phyloP scores from a whole-genome alignment of 2,888 invertebrate genomes.

The Chloromyia formosa region DNA sequence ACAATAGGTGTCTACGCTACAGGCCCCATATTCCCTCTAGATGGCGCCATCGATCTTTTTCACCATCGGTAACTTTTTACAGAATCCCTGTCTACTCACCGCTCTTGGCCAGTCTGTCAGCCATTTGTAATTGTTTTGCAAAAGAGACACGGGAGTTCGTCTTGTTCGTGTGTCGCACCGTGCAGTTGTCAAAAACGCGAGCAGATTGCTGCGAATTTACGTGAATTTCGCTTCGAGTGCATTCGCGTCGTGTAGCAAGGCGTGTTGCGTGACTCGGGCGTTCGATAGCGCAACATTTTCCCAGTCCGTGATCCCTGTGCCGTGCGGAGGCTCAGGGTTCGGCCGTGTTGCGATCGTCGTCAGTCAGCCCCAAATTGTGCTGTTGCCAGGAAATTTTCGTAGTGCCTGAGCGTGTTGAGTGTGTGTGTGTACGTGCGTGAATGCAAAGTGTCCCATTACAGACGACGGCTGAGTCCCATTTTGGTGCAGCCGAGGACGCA shows the following conservation, averaged over 20 bases:
- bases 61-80: conserved; percentile 5
- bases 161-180: conserved; percentile 9
- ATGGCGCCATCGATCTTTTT: conserved; percentile 8
- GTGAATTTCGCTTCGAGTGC: not conserved
- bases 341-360: not conserved
- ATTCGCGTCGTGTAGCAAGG: not conserved
- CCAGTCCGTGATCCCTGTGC: not conserved
- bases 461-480: conserved; percentile 7
- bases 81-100: conserved; percentile 14
- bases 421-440: conserved; percentile 27
- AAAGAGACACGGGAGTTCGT: conserved; percentile 30
- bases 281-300: not conserved
- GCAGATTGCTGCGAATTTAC: not conserved
- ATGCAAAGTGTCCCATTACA: conserved; percentile 27
- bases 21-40: not conserved
- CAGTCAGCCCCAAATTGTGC: not conserved
- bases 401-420: conserved; percentile 1
- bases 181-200: conserved; percentile 26
- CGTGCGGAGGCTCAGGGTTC: not conserved
- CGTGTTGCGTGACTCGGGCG: not conserved
- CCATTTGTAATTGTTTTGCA: conserved; percentile 42
- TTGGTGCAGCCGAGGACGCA: conserved; percentile 4
- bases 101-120: conserved; percentile 28
- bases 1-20: too few species aligned
- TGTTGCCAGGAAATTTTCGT: conserved; percentile 26